Evolutionary conservation across 2,797 vertebrate genomes (phyloP).

Genomic region (Micropoecilia bifurca): DNA sequence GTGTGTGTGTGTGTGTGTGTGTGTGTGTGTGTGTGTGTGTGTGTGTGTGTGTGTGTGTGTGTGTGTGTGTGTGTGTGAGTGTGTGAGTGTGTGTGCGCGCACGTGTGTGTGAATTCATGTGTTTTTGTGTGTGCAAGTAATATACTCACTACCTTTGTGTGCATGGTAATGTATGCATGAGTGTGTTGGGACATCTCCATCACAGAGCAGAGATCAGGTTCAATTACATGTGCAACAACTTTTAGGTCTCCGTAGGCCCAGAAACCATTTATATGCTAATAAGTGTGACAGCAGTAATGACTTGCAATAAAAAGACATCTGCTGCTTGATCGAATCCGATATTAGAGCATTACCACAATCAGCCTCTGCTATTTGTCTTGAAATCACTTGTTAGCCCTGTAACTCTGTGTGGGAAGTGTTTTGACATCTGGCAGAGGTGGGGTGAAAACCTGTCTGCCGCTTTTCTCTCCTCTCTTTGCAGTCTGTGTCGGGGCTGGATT

Average conservation of each 20-base stretch:
- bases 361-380: slow-evolving; percentile 63
- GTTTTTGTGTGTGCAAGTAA: not conserved
- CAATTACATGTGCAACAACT: slow-evolving; percentile 75
- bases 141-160: slow-evolving; percentile 7
- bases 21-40: not conserved
- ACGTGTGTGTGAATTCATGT: too few relatives aligned
- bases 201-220: slow-evolving; percentile 73
- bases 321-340: slow-evolving; percentile 79
- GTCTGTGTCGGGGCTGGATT: slow-evolving; percentile 2
- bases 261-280: slow-evolving; percentile 85
- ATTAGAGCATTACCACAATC: slow-evolving; percentile 70
- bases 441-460: slow-evolving; percentile 36
- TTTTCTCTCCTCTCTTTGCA: slow-evolving; percentile 21
- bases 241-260: slow-evolving; percentile 67
- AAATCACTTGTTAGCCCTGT: slow-evolving; percentile 64
- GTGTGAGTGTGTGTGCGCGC: not conserved
- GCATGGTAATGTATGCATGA: slow-evolving; percentile 8
- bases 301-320: slow-evolving; percentile 81
- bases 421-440: slow-evolving; percentile 41
- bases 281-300: slow-evolving; percentile 77
- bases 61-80: not conserved
- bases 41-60: not conserved
- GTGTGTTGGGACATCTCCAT: slow-evolving; percentile 64
- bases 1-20: not conserved
- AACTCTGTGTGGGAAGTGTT: slow-evolving; percentile 59